Evolutionary conservation across 2,797 vertebrate genomes (phyloP).

Genomic region (Silurus lanzhouensis): DNA sequence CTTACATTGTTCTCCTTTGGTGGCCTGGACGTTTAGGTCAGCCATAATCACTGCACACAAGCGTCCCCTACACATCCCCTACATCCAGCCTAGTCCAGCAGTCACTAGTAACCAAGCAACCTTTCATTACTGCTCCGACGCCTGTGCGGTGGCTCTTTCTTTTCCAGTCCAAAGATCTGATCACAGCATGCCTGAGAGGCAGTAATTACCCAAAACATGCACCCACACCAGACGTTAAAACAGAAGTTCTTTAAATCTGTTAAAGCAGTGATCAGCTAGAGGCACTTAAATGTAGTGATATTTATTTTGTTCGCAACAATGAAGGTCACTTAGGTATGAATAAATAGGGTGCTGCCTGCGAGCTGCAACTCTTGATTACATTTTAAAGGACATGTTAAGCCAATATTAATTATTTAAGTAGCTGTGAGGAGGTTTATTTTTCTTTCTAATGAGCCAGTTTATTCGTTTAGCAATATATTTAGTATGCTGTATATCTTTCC

Average conservation of each 20-base stretch:
- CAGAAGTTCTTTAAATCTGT: conserved; percentile 42
- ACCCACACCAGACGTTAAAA: conserved; percentile 41
- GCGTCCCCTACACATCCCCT: conserved; percentile 16
- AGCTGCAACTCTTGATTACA: conserved; percentile 19
- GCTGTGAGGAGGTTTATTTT: conserved; percentile 38
- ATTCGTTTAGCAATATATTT: conserved; percentile 44
- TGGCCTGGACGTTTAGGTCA: conserved; percentile 32
- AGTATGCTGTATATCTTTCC: conserved; percentile 17
- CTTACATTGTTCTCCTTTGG: not conserved
- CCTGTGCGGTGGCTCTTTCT: conserved; percentile 47
- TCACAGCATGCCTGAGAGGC: conserved; percentile 50
- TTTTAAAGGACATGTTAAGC: conserved; percentile 5
- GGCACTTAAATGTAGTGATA: conserved; percentile 25
- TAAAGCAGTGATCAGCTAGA: conserved; percentile 23
- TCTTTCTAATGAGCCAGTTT: conserved; percentile 16
- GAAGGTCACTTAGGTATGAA: conserved; percentile 18
- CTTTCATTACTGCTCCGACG: conserved; percentile 51
- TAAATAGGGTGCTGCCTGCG: conserved; percentile 12
- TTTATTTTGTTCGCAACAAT: conserved; percentile 12
- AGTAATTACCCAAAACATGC: conserved; percentile 58
- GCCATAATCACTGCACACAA: conserved; percentile 34
- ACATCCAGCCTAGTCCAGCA: conserved; percentile 38
- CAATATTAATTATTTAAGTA: conserved; percentile 25
- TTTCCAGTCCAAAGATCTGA: conserved; percentile 51
- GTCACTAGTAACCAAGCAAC: conserved; percentile 58